Evolutionary conservation across 35 echinoderm and acorn worm species (phyloP).

Genomic region (Apostichopus parvimensis): DNA sequence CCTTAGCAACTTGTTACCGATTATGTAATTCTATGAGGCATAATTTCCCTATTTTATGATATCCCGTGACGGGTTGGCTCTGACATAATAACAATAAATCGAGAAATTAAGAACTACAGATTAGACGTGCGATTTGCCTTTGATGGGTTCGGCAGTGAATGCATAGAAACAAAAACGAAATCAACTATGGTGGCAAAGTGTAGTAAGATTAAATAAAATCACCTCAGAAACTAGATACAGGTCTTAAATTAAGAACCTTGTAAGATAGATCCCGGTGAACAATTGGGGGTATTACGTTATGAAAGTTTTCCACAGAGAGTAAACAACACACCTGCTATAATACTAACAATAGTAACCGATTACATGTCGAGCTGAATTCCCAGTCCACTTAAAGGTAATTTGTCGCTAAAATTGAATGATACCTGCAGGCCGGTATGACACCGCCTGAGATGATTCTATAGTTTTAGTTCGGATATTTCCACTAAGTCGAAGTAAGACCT

Average conservation of each 20-base stretch:
- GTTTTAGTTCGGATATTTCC: no score
- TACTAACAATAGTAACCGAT: slow-evolving; percentile 26
- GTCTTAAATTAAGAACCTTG: not conserved
- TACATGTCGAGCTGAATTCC: slow-evolving; percentile 37
- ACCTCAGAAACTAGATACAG: slow-evolving; percentile 26
- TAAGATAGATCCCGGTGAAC: not conserved
- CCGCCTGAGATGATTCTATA: not conserved
- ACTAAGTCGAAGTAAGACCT: no score
- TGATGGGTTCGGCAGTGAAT: slow-evolving; percentile 15
- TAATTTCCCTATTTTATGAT: slow-evolving; percentile 12
- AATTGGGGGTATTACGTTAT: not conserved
- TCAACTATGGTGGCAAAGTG: slow-evolving; percentile 38
- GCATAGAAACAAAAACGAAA: not conserved
- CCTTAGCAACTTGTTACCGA: not conserved
- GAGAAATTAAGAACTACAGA: slow-evolving; percentile 14
- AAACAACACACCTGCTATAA: slow-evolving; percentile 22
- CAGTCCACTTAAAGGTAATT: slow-evolving; percentile 34
- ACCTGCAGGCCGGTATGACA: not conserved
- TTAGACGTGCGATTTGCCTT: slow-evolving; percentile 10
- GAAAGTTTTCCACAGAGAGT: slow-evolving; percentile 7
- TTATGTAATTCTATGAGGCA: slow-evolving; percentile 18
- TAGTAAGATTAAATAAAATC: slow-evolving; percentile 45
- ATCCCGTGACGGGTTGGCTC: slow-evolving; percentile 10
- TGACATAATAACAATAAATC: not conserved
- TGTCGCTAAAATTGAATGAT: slow-evolving; percentile 31